phyloP scores from a whole-genome alignment of 2,113 vertebrate species.

The Hemibates koningsi region DNA sequence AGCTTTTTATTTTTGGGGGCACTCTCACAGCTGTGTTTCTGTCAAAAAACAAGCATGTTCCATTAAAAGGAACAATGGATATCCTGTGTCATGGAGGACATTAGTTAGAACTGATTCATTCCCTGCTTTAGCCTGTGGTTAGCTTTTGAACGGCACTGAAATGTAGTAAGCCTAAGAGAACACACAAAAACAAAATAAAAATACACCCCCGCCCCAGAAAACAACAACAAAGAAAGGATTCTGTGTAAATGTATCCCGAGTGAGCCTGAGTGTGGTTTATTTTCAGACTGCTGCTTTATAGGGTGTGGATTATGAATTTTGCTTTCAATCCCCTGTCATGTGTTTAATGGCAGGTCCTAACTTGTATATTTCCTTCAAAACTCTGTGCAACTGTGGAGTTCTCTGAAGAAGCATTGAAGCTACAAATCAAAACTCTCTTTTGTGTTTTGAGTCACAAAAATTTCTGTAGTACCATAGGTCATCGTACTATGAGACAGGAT shows the following conservation, averaged over 20 bases:
- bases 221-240: not conserved
- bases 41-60: not conserved
- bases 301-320: not conserved
- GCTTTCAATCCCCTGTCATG: not conserved
- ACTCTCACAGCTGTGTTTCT: not conserved
- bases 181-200: not conserved
- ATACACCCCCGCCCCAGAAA: not conserved
- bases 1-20: not conserved
- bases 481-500: not conserved
- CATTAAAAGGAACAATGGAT: not conserved
- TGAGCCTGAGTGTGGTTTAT: not conserved
- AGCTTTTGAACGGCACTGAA: not conserved
- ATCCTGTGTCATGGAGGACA: not conserved
- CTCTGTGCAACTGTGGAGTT: not conserved
- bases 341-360: not conserved
- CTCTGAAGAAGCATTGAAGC: not conserved
- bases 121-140: not conserved
- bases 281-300: not conserved
- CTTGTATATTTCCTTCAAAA: not conserved
- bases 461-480: not conserved
- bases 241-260: not conserved
- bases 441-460: not conserved
- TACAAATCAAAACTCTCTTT: not conserved
- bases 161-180: not conserved
- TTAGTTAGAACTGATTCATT: not conserved